A percentile compares a stretch with the other conserved stretches of the same genome.
phyloP scores from a whole-genome alignment of 2,888 invertebrate species.

The Drosophila robusta region DNA sequence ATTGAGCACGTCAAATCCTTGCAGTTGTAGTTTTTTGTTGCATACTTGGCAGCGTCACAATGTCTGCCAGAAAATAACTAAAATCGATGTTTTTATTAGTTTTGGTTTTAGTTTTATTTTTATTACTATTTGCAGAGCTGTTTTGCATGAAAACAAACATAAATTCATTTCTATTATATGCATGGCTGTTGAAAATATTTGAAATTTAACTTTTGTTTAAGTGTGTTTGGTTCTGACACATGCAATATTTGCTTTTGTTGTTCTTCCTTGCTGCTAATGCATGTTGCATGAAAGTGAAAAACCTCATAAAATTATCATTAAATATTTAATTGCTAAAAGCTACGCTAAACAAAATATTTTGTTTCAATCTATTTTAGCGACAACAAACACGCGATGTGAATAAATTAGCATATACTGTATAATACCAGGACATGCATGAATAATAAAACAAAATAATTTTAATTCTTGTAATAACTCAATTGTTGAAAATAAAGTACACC shows the following conservation, averaged over 20 bases:
- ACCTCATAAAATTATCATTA: conserved; percentile 16
- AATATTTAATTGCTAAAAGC: conserved; percentile 38
- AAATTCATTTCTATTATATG: conserved; percentile 33
- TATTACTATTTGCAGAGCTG: conserved; percentile 25
- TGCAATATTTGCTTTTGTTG: conserved; percentile 41
- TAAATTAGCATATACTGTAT: conserved; percentile 4
- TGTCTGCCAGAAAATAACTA: conserved; percentile 35
- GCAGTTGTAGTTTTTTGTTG: conserved; percentile 33
- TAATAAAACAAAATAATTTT: background rate
- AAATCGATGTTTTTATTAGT: conserved; percentile 50
- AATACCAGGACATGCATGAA: background rate
- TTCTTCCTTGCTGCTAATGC: conserved; percentile 17
- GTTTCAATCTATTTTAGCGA: background rate
- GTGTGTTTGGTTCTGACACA: conserved; percentile 46
- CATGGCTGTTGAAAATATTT: conserved; percentile 4
- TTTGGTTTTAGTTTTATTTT: conserved; percentile 35
- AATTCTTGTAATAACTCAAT: too few relatives aligned
- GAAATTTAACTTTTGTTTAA: conserved; percentile 27
- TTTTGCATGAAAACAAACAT: conserved; percentile 33
- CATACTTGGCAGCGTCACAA: conserved; percentile 51
- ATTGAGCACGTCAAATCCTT: conserved; percentile 2
- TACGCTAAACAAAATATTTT: conserved; percentile 1
- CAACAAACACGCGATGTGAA: background rate
- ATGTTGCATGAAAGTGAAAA: conserved; percentile 16
- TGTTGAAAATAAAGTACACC: too few relatives aligned